Evolutionary conservation across 2,113 vertebrate species (phyloP).

Genomic region (Montifringilla adamsi): DNA sequence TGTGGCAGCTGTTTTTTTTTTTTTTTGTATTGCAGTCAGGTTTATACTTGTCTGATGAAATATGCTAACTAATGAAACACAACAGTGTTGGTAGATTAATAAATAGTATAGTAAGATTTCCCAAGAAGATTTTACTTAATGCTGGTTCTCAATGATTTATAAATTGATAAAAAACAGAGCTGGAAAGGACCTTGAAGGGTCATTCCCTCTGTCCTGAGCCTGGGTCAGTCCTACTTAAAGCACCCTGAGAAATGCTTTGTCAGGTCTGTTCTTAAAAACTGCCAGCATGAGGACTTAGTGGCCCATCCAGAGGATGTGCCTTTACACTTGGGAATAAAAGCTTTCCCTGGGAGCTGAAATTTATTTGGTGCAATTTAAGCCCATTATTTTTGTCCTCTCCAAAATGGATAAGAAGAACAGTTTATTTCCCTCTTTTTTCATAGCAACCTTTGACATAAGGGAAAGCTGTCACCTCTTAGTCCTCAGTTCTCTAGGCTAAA

Average conservation of each 20-base stretch:
- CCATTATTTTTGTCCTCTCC: background rate
- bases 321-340: background rate
- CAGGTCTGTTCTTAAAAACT: background rate
- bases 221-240: background rate
- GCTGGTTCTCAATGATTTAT: background rate
- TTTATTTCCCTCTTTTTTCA: background rate
- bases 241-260: background rate
- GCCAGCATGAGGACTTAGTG: background rate
- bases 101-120: background rate
- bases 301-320: background rate
- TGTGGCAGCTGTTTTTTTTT: background rate
- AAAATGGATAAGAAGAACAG: background rate
- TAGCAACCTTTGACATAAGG: background rate
- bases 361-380: background rate
- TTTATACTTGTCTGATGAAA: background rate
- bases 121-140: background rate
- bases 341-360: background rate
- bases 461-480: background rate
- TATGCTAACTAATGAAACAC: background rate
- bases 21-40: background rate
- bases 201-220: background rate
- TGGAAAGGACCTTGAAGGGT: background rate
- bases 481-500: background rate
- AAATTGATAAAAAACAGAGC: background rate
- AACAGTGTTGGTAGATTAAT: background rate